These are phyloP conservation scores for Sesamia nonagrioides DNA, from an alignment of 1,140 invertebrate genomes.

Conservation along the genomic window DNA sequence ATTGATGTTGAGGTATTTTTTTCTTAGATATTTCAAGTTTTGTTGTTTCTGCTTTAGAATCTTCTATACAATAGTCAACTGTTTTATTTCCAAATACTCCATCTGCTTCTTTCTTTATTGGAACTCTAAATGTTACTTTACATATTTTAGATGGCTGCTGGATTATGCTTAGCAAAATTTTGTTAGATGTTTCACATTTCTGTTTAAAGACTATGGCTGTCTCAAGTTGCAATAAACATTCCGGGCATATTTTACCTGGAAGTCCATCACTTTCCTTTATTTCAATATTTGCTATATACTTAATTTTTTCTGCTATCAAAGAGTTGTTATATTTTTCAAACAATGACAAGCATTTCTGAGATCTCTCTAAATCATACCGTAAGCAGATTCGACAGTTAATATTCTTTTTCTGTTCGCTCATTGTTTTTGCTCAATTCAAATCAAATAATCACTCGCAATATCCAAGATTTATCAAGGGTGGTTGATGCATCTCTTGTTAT, in stretches of 20 bases:
- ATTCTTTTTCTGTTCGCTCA: conserved; percentile 36
- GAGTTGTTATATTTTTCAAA: conserved; percentile 69
- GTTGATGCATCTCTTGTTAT: not conserved
- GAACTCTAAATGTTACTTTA: not conserved
- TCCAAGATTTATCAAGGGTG: not conserved
- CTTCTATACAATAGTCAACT: not conserved
- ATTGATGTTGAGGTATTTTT: not conserved
- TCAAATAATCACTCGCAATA: not conserved
- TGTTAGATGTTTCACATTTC: conserved; percentile 73
- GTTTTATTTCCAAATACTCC: not conserved
- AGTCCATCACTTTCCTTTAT: conserved; percentile 70
- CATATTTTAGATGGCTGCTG: conserved; percentile 1
- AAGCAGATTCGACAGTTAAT: conserved; percentile 59
- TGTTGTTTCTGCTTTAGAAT: not conserved
- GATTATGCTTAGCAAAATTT: conserved; percentile 43
- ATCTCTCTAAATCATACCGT: conserved; percentile 19
- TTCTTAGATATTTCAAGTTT: not conserved
- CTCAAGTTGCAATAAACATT: conserved; percentile 70
- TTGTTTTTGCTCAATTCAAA: not conserved
- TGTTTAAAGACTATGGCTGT: conserved; percentile 71
- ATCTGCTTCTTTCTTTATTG: not conserved
- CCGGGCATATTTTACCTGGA: conserved; percentile 73
- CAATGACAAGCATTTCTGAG: conserved; percentile 56
- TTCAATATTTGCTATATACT: conserved; percentile 66
- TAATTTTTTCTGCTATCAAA: conserved; percentile 69